A percentile compares a stretch with the other conserved stretches of the same genome.
Evolutionary conservation across 35 echinoderm and acorn worm species (phyloP).

Genomic region (Anneissia japonica): DNA sequence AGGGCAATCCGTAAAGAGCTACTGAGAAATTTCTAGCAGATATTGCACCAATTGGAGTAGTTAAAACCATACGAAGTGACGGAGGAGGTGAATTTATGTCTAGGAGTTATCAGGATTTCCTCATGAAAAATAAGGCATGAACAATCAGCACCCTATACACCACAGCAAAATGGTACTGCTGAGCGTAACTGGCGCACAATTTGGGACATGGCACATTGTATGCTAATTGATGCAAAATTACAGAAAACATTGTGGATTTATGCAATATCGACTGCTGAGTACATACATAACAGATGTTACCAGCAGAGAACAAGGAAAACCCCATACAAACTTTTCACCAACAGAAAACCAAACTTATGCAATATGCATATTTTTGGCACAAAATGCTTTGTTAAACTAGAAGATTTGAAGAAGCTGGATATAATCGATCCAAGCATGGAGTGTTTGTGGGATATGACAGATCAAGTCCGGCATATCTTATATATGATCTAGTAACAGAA

Average conservation of each 20-base stretch:
- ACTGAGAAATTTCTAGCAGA: constrained; percentile 28
- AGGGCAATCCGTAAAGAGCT: no score
- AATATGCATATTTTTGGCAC: no score
- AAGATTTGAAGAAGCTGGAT: no score
- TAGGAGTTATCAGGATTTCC: background rate
- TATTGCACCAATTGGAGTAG: constrained; percentile 4
- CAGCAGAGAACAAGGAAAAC: no score
- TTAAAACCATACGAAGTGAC: constrained; percentile 39
- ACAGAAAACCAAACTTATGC: no score
- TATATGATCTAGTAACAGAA: no score
- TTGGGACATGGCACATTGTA: background rate
- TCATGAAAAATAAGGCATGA: constrained; percentile 31
- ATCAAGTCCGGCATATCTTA: no score
- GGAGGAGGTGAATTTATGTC: constrained; percentile 39
- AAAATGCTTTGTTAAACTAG: no score
- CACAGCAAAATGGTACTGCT: constrained; percentile 52
- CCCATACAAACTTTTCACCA: no score
- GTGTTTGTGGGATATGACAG: no score
- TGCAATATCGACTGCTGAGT: constrained; percentile 10
- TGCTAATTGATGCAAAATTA: constrained; percentile 6
- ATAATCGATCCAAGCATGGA: no score
- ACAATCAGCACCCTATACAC: constrained; percentile 19
- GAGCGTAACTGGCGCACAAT: background rate
- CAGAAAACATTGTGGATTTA: constrained; percentile 14
- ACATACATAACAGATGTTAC: constrained; percentile 3